Percentiles rank a stretch among this genome's conserved stretches.
These are phyloP conservation scores for Collichthys lucidus DNA, from an alignment of 2,113 vertebrate species.

Conservation along the genomic window DNA sequence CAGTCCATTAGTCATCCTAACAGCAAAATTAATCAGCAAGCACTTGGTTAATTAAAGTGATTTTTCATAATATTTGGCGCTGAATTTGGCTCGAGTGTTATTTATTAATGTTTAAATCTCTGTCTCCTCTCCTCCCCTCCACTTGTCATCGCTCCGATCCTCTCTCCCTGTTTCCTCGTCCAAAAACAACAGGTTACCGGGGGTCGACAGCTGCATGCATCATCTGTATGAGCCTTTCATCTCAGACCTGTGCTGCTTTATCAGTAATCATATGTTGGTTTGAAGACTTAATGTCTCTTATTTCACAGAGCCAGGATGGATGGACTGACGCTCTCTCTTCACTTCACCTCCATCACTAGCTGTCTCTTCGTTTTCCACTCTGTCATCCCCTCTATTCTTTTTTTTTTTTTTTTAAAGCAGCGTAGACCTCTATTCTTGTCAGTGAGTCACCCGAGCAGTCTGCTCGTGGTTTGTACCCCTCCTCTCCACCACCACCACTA, in stretches of 20 bases:
- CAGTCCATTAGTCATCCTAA: background rate
- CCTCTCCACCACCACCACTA: background rate
- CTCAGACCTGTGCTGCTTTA: background rate
- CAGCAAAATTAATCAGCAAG: too few relatives aligned
- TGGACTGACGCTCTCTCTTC: background rate
- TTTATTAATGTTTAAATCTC: too few relatives aligned
- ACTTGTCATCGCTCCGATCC: constrained; percentile 14
- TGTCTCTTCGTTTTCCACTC: constrained; percentile 37
- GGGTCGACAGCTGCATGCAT: constrained; percentile 1
- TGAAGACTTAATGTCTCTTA: too few relatives aligned
- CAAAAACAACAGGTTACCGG: constrained; percentile 26
- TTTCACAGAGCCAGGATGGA: background rate
- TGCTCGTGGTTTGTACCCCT: constrained; percentile 70
- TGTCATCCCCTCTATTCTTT: background rate
- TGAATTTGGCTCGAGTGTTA: too few relatives aligned
- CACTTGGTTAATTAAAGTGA: background rate
- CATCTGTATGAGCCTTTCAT: background rate
- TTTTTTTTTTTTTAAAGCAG: constrained; percentile 43
- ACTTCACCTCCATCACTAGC: background rate
- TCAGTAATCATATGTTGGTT: background rate
- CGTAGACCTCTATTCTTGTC: constrained; percentile 59
- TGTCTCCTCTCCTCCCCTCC: too few relatives aligned
- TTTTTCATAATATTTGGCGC: background rate
- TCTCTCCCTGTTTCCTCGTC: background rate
- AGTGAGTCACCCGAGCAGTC: constrained; percentile 72